Evolutionary conservation across 2,888 invertebrate genomes (phyloP).

Genomic region (Seira musarum): DNA sequence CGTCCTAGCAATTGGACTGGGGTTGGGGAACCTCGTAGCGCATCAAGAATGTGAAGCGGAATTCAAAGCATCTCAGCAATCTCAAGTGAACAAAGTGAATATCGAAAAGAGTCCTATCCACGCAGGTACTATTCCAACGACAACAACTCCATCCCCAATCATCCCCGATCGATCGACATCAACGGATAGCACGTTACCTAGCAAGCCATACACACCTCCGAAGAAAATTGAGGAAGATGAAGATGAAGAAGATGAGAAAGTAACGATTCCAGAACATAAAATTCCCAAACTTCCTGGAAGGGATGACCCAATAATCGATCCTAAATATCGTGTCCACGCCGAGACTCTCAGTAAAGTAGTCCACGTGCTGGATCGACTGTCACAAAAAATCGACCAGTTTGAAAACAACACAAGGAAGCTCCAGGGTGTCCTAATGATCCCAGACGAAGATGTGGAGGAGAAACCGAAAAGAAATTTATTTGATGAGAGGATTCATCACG

Average conservation of each 20-base stretch:
- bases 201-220: not conserved
- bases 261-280: too few relatives aligned
- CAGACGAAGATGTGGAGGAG: constrained; percentile 38
- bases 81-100: constrained; percentile 29
- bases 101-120: constrained; percentile 34
- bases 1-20: constrained; percentile 68
- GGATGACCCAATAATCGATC: constrained; percentile 57
- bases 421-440: constrained; percentile 67
- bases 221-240: not conserved
- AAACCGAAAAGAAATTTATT: constrained; percentile 12
- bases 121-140: constrained; percentile 21
- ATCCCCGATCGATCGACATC: constrained; percentile 34
- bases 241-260: not conserved
- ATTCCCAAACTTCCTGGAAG: too few relatives aligned
- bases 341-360: constrained; percentile 66
- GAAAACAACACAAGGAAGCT: constrained; percentile 68
- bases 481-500: constrained; percentile 41
- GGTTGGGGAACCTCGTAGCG: constrained; percentile 69
- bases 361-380: constrained; percentile 64
- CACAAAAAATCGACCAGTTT: constrained; percentile 67
- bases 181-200: constrained; percentile 34
- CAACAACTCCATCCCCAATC: constrained; percentile 33
- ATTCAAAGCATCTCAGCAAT: constrained; percentile 56
- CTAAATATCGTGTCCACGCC: constrained; percentile 62
- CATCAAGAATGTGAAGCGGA: constrained; percentile 69